Evolutionary conservation across 2,797 vertebrate genomes (phyloP), one percentile per base, ranked within the genome.

Genomic region (Brachyrhaphis roseni): DNA sequence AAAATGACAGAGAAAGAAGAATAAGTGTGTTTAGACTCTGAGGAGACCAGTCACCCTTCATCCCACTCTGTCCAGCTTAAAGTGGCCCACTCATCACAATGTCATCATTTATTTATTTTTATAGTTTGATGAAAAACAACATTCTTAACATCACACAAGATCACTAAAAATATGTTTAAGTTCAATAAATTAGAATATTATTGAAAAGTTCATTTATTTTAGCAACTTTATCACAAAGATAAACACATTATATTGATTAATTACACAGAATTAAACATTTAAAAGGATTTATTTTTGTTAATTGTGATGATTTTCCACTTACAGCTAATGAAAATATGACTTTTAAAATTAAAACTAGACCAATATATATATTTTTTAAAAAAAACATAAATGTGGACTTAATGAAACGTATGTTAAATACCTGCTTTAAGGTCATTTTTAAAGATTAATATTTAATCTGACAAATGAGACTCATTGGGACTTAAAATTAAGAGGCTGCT

Each of bases 1-100:
- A 80, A 83, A 87, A 87, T 78, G 18, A 79, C n/a, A 78, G 45
- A 77, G 47, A 23, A 26, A 78, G 70, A 73, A 51, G 64, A 68
- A 28, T 45, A 28, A 15, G 43, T 49, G 15, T 78, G 82, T 80
- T 57, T 82, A 59, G 59, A 45, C 47, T 74, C 34, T 81, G 55
- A 53, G 57, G 26, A 79, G 45, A 15, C 41, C 53, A 47, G 11
- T 75, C 31, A 36, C 46, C 36, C 41, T 57, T 64, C 13, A 72
- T 68, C 51, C 18, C 4, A 72, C 68, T 76, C 28, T 46, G 73
- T 72, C 72, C 72, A 74, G 13, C 49, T 79, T 16, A 72, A 31
- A 41, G 7, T 53, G 75, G 18, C 23, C 79, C 82, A 84, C 79
- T 82, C 72, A 77, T 78, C 34, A 36, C 57, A 59, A 31, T 31